Base-by-base conservation (phyloP, 1,140 invertebrate species). In the Monomorium pharaonis region DNA sequence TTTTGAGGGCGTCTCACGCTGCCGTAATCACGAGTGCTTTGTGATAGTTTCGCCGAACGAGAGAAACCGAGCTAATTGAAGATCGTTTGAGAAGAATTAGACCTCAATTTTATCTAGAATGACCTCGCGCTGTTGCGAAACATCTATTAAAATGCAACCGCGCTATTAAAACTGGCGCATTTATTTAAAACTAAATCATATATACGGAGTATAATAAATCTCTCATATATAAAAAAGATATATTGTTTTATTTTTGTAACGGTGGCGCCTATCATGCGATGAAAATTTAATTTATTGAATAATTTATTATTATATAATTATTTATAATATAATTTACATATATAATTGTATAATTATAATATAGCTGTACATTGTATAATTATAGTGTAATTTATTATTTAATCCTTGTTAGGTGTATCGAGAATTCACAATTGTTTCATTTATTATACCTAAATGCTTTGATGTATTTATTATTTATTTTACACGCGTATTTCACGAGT, bases 1-100 rank as follows among this genome's bases (percentile, higher is more conserved):
- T 85, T 44, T 60, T 47, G 27, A 83, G 51, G 58, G 24, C 37
- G n/a, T 33, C 51, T 88, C 77, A n/a, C n/a, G n/a, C n/a, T n/a
- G 54, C 21, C 86, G 84, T 62, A 86, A 86, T 89, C 44, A 78
- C 33, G 44, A 58, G 7, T 72, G 56, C 84, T 72, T 77, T 85
- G 75, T 60, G 49, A 58, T 30, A 77, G 47, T 47, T 86, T 72
- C 51, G 67, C 78, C 83, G 70, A 72, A 75, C 56, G 42, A 83
- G 30, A 88, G 87, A 60, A 83, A 72, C 62, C n/a, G 47, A 12
- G 21, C 0, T 44, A 77, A 78, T 78, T 33, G 42, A 44, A 24
- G n/a, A 80, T 69, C 54, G 56, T 9, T n/a, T 44, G 16, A 70
- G n/a, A 81, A 30, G 44, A 21, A 24, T 49, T 37, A 67, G 0